Conservation (phyloP, 2,797 vertebrate genomes). For the Sphenodon punctatus region DNA sequence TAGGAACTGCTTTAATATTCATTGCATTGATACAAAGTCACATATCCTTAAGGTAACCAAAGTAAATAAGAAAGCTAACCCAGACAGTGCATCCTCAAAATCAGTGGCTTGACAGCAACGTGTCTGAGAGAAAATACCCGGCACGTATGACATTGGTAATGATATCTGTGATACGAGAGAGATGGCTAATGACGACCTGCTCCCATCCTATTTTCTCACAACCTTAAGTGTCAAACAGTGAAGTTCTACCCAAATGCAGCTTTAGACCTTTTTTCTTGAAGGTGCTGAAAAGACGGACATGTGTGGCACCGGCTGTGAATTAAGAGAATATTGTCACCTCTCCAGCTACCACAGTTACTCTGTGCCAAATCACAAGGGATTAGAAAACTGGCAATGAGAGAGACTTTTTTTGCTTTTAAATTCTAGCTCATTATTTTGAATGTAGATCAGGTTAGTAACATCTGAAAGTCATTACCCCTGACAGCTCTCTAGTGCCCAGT, state of each 20-base stretch:
- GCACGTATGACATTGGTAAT: not conserved
- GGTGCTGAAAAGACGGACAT: not conserved
- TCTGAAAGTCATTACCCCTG: not conserved
- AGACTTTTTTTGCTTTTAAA: not conserved
- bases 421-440: not conserved
- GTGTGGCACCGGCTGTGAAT: slow-evolving; percentile 1
- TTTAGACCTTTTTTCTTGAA: not conserved
- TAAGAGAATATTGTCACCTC: not conserved
- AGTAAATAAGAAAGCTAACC: not conserved
- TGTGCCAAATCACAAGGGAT: accelerated
- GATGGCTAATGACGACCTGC: accelerated
- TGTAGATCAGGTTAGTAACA: not conserved
- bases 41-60: not conserved
- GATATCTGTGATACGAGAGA: not conserved
- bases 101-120: not conserved
- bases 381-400: too few species aligned
- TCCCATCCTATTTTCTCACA: not conserved
- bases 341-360: not conserved
- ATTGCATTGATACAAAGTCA: not conserved
- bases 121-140: not conserved
- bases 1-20: not conserved
- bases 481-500: not conserved
- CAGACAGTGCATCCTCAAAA: not conserved
- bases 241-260: too few species aligned
- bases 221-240: too few species aligned